phyloP scores from a whole-genome alignment of 2,113 vertebrate species.

The Phalacrocorax carbo region DNA sequence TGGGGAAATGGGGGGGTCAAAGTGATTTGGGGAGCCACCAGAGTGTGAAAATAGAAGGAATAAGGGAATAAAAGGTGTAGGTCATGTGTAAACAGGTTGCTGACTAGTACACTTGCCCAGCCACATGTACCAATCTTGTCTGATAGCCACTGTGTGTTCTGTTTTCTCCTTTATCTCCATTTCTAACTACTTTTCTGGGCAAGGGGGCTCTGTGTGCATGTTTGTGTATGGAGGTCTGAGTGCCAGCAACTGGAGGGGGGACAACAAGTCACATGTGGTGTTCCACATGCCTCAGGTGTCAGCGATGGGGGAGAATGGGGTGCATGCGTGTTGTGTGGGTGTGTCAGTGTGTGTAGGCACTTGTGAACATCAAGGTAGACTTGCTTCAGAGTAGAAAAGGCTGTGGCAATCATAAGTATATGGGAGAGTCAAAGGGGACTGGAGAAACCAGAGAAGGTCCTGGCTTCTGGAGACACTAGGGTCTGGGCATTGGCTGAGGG shows the following conservation, averaged over 20 bases:
- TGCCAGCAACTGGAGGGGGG: neutral
- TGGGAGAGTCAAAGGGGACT: neutral
- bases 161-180: neutral
- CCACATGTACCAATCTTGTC: accelerated
- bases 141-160: neutral
- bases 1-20: neutral
- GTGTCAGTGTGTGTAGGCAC: neutral
- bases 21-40: neutral
- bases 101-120: neutral
- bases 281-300: accelerated
- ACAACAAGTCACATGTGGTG: accelerated
- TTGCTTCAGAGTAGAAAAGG: neutral
- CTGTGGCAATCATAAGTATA: neutral
- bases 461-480: neutral
- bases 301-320: accelerated
- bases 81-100: neutral
- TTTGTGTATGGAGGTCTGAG: neutral
- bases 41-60: neutral
- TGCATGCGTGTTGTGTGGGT: neutral
- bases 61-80: neutral
- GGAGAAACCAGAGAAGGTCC: neutral
- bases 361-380: neutral
- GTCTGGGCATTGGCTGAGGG: neutral
- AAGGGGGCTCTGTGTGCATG: neutral
- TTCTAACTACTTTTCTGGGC: neutral